Evolutionary conservation across 2,797 vertebrate species (phyloP).

Genomic region (Scolopax bukidnonensis): DNA sequence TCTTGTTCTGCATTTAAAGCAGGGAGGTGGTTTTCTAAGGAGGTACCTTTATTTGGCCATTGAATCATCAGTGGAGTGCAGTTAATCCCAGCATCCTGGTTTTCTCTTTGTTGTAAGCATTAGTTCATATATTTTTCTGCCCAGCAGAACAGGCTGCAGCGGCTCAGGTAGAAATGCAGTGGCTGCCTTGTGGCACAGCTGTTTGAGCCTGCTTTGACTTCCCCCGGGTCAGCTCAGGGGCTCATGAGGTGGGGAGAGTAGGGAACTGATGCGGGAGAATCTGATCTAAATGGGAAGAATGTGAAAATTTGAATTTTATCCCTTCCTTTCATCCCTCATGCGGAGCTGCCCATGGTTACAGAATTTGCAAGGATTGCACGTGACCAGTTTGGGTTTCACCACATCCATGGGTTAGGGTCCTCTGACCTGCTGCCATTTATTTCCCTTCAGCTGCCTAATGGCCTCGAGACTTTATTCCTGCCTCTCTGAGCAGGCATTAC

Average conservation of each 20-base stretch:
- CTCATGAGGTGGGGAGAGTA: neutral
- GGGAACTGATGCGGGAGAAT: neutral
- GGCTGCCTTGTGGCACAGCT: neutral
- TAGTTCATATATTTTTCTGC: neutral
- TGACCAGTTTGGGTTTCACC: neutral
- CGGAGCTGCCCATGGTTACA: neutral
- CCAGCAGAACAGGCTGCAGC: neutral
- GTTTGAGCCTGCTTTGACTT: neutral
- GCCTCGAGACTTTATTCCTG: neutral
- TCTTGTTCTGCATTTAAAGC: neutral
- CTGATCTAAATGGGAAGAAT: rapidly evolving
- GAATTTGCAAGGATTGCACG: rapidly evolving
- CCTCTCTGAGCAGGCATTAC: neutral
- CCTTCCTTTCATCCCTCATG: neutral
- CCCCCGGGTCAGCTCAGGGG: neutral
- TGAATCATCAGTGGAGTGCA: neutral
- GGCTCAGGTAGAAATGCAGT: neutral
- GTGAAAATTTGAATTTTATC: neutral
- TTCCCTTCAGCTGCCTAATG: neutral
- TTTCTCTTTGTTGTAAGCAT: neutral
- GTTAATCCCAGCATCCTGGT: neutral
- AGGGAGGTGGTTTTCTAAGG: neutral
- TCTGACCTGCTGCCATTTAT: neutral
- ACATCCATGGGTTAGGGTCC: rapidly evolving
- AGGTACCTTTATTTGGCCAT: neutral